Base-by-base conservation (phyloP, 2,113 vertebrate species). In the Macquaria australasica region DNA sequence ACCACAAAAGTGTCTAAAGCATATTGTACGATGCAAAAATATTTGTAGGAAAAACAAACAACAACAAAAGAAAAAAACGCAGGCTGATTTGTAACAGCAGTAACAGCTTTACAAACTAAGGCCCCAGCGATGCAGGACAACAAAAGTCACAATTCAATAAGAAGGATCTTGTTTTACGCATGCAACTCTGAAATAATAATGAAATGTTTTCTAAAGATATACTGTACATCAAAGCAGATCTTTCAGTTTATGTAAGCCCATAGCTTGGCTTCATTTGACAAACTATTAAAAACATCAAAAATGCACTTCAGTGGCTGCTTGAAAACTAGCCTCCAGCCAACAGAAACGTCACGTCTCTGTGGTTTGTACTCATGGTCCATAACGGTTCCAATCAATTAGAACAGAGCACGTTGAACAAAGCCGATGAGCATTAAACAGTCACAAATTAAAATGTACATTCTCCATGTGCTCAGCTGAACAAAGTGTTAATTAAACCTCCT, bases 91-190 rank as follows among this genome's bases (percentile, higher is more conserved):
- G 41, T 64, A 82, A 78, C 71, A 82, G 34, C 66, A 81, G 66
- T 39, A 53, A 73, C 62, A 84, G 76, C 25, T 88, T 86, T 62
- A 82, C 31, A 82, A 73, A 88, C 73, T 86, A 93, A 95, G 92
- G 91, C 93, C 94, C 89, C 84, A 69, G 78, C 73, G 84, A 80
- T 20, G 59, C 79, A 76, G 73, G 34, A 73, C 68, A 77, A 82
- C 14, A 43, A 14, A 64, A 31, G 16, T 59, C 6, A 4, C 18
- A 11, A 23, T 48, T 67, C 25, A 8, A 39, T 7, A 31, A 45
- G 53, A 63, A 8, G 50, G 16, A 21, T 56, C 25, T 21, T 51
- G 14, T 53, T 43, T 77, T 41, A 28, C 8, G 0, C 50, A 41
- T 8, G 8, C 12, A 45, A 28, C 25, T 62, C 73, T 34, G 20